These are phyloP conservation scores for Nymphalis urticae DNA, from an alignment of 2,888 invertebrate genomes.

Conservation along the genomic window DNA sequence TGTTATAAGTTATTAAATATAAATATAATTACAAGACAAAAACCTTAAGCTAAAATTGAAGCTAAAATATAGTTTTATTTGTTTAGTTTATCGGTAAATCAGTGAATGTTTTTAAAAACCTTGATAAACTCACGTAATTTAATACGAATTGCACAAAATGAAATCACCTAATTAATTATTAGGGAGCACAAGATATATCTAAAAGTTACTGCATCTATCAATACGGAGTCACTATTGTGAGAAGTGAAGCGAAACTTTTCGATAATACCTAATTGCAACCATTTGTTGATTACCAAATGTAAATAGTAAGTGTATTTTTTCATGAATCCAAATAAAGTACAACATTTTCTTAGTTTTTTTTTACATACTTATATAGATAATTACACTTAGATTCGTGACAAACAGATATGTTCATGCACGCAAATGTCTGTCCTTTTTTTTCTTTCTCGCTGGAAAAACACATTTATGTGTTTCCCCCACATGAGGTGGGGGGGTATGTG, in stretches of 20 bases:
- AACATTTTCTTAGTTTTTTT: no score
- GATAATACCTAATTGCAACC: slow-evolving; percentile 54
- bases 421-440: no score
- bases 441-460: no score
- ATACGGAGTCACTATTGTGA: background rate
- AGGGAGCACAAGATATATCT: background rate
- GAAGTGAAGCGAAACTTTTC: slow-evolving; percentile 20
- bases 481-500: no score
- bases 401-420: no score
- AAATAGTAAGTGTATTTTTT: background rate
- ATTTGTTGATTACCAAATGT: slow-evolving; percentile 77
- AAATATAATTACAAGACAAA: no score
- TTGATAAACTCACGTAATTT: background rate
- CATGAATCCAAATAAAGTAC: no score
- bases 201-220: slow-evolving; percentile 7
- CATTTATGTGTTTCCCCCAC: no score
- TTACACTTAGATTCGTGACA: no score
- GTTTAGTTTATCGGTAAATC: background rate
- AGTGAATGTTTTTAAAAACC: background rate
- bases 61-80: background rate
- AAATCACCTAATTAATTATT: background rate
- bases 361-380: no score
- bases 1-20: no score
- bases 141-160: slow-evolving; percentile 7
- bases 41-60: background rate